Base-by-base conservation (phyloP, 2,888 invertebrate genomes). In the Acleris holmiana region DNA sequence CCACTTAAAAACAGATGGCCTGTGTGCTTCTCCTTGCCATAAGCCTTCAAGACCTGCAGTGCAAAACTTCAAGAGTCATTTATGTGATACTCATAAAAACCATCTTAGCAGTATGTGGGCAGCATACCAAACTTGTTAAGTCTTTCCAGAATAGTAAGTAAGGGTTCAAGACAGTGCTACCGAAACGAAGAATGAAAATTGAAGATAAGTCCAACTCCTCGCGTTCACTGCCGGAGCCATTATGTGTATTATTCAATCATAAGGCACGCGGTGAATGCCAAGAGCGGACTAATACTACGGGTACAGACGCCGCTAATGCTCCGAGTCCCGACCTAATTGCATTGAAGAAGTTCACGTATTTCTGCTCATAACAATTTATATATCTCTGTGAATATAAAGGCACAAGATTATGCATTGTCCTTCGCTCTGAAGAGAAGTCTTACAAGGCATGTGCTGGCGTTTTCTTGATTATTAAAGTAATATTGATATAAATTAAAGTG, bases 261-360 rank as follows among this genome's bases (percentile, higher is more conserved):
- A 98, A 98, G 98, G 98, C 98, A 98, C 98, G 98, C 98, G 98
- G 98, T 98, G 98, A 98, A 98, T 98, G 98, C 98, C 98, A 98
- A 98, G 98, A 97, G 97, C 96, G 96, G 96, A 95, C 96, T 89
- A 75, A 82, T 76, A 59, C 89, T 63, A 71, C 90, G 70, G 67
- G 71, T 51, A 44, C 69, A 68, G 62, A 65, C 48, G 48, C 2
- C 19, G 40, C 47, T 4, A 13, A 15, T 21, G 15, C 44, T n/a
- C 1, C 13, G 50, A 4, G 13, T 19, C 41, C 6, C 21, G 41
- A 8, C 17, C 46, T 47, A 13, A 54, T 61, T 54, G 40, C 46
- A 15, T 17, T 21, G 7, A 25, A 10, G 50, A 25, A n/a, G 7
- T n/a, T 6, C 23, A 25, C 25, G n/a, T 25, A 50, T 18, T 47